A percentile compares a stretch with the other conserved stretches of the same genome.
phyloP scores from a whole-genome alignment of 2,113 vertebrate species.

The Sula dactylatra region DNA sequence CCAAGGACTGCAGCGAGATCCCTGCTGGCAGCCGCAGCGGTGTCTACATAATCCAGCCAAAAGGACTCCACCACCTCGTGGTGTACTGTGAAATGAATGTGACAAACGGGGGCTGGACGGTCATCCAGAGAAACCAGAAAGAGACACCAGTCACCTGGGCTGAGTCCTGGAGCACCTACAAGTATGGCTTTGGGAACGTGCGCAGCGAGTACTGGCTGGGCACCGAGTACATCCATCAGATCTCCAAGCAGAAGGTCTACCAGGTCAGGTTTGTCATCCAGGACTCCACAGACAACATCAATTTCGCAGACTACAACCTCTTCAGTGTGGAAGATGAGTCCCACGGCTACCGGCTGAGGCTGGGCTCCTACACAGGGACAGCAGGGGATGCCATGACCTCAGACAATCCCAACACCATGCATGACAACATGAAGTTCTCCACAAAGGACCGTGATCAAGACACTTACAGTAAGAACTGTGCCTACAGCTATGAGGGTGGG shows the following conservation, averaged over 20 bases:
- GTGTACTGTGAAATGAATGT: slow-evolving; percentile 58
- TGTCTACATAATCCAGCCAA: slow-evolving; percentile 62
- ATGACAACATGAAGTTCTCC: slow-evolving; percentile 72
- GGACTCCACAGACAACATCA: not conserved
- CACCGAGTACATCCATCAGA: slow-evolving; percentile 61
- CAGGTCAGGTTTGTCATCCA: slow-evolving; percentile 55
- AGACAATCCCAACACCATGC: slow-evolving; percentile 45
- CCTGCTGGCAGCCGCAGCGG: not conserved
- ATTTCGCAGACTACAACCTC: slow-evolving; percentile 51
- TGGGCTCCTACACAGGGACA: slow-evolving; percentile 44
- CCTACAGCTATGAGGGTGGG: slow-evolving; percentile 45
- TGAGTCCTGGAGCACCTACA: slow-evolving; percentile 67
- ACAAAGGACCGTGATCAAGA: slow-evolving; percentile 65
- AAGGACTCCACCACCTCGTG: slow-evolving; percentile 27
- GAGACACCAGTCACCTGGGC: slow-evolving; percentile 37
- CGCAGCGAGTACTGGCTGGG: slow-evolving; percentile 60
- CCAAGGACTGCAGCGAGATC: slow-evolving; percentile 62
- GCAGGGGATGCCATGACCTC: slow-evolving; percentile 67
- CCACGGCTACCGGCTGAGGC: slow-evolving; percentile 37
- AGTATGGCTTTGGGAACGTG: slow-evolving; percentile 47
- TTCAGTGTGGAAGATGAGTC: slow-evolving; percentile 49
- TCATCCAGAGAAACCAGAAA: slow-evolving; percentile 63
- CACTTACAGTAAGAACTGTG: slow-evolving; percentile 60
- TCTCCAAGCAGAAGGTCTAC: slow-evolving; percentile 48
- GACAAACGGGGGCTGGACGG: slow-evolving; percentile 44